Conservation (phyloP, 2,113 vertebrate species). For the Oreochromis niloticus region DNA sequence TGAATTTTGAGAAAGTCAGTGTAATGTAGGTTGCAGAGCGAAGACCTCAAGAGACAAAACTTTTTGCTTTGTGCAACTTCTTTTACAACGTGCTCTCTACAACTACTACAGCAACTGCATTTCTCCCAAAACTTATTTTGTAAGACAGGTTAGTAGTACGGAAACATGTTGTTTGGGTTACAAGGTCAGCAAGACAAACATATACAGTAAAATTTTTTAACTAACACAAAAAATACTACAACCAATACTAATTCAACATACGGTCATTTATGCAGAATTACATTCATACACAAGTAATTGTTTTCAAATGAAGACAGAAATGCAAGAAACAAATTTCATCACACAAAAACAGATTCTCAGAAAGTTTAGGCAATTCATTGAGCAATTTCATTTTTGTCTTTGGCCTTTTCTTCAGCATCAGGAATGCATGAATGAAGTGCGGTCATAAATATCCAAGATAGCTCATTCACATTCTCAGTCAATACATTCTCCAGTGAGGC, state of each 20-base stretch:
- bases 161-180: background rate
- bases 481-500: slow-evolving; percentile 14
- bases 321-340: background rate
- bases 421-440: background rate
- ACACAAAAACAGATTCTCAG: background rate
- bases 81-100: background rate
- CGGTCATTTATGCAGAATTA: background rate
- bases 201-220: background rate
- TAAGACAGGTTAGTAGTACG: background rate
- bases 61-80: background rate
- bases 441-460: slow-evolving; percentile 38
- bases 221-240: background rate
- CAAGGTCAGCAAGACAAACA: background rate
- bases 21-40: background rate
- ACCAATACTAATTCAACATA: background rate
- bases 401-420: slow-evolving; percentile 17
- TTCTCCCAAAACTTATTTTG: background rate
- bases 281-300: background rate
- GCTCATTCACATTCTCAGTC: slow-evolving; percentile 24
- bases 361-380: background rate
- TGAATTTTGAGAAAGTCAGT: background rate
- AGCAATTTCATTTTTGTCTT: background rate
- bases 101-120: background rate
- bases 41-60: background rate
- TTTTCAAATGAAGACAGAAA: background rate